phyloP scores from a whole-genome alignment of 2,113 vertebrate genomes.

The Zosterops lateralis region DNA sequence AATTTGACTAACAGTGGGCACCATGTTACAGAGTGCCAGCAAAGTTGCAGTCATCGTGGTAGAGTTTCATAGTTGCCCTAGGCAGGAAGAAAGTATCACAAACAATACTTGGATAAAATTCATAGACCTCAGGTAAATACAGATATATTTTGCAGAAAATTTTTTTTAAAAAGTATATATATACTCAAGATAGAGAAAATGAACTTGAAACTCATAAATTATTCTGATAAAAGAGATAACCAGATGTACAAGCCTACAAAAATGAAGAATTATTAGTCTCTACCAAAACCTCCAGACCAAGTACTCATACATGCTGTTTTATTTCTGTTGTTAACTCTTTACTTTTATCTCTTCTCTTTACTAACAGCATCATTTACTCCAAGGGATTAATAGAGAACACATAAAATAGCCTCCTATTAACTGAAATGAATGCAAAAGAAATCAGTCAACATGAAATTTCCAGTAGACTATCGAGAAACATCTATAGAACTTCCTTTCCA shows the following conservation, averaged over 20 bases:
- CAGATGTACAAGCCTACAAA: not conserved
- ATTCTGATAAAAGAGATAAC: not conserved
- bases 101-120: not conserved
- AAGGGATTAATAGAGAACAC: not conserved
- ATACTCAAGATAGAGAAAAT: not conserved
- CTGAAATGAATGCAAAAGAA: not conserved
- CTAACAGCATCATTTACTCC: not conserved
- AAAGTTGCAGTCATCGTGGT: not conserved
- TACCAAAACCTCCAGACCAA: not conserved
- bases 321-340: not conserved
- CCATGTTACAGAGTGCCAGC: not conserved
- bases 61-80: not conserved
- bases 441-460: not conserved
- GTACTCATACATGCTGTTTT: not conserved
- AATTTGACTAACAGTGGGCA: not conserved
- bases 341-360: not conserved
- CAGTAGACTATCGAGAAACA: not conserved
- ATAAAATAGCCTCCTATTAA: not conserved
- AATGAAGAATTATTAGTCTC: not conserved
- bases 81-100: not conserved
- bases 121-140: not conserved
- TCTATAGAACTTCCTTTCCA: not conserved
- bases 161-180: too few relatives aligned
- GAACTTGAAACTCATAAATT: not conserved
- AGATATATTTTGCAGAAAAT: not conserved